A percentile compares a stretch with the other conserved stretches of the same genome.
Evolutionary conservation across 2,888 invertebrate genomes (phyloP).

Genomic region (Pristionchus mayeri): DNA sequence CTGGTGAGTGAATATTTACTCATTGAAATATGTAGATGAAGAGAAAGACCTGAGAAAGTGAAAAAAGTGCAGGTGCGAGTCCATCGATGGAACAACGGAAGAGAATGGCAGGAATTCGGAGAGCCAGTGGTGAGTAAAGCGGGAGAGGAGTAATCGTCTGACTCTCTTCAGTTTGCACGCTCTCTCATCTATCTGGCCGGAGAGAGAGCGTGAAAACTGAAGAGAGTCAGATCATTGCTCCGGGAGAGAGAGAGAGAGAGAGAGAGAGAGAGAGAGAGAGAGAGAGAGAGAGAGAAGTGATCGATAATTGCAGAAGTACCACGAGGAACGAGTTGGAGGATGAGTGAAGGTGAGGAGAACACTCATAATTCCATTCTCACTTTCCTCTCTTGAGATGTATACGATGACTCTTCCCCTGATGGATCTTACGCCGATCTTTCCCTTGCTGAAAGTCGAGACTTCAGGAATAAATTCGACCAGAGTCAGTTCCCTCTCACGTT

Average conservation of each 20-base stretch:
- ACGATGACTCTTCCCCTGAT: neutral
- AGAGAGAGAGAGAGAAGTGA: no score
- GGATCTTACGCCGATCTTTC: neutral
- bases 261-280: no score
- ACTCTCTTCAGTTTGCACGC: no score
- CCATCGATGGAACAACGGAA: neutral
- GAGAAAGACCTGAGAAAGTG: no score
- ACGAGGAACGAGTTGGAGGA: slow-evolving; percentile 2
- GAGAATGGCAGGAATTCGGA: slow-evolving; percentile 7
- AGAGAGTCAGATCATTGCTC: no score
- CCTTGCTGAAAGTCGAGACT: neutral
- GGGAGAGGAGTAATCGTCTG: neutral
- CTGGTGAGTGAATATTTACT: neutral
- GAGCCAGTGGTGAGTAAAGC: slow-evolving; percentile 18
- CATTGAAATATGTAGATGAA: no score
- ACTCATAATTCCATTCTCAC: neutral
- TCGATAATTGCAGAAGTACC: no score
- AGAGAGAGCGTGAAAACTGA: no score
- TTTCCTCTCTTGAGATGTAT: neutral
- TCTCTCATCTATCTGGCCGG: no score
- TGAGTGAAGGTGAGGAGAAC: neutral
- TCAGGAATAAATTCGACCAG: neutral
- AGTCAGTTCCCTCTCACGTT: neutral
- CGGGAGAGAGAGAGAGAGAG: no score
- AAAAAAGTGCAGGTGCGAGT: neutral